Evolutionary conservation across 2,797 vertebrate genomes (phyloP).

Genomic region (Enteromius thamalakanensis): DNA sequence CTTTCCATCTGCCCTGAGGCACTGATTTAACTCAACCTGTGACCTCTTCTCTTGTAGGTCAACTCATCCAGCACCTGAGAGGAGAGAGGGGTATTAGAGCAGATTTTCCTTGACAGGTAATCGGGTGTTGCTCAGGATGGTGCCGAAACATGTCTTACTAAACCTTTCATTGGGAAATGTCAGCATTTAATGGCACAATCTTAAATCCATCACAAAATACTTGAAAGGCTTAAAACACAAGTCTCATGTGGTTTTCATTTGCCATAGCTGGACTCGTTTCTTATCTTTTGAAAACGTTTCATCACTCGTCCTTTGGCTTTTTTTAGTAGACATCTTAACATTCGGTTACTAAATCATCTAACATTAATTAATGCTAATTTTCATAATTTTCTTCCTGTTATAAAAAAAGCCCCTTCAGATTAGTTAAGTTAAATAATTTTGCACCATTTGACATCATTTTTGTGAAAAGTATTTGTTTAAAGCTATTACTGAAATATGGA

Average conservation of each 20-base stretch:
- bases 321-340: background rate
- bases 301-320: slow-evolving; percentile 6
- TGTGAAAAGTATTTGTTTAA: background rate
- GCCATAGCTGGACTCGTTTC: background rate
- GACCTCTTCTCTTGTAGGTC: slow-evolving; percentile 37
- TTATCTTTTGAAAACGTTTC: background rate
- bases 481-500: background rate
- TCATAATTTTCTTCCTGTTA: background rate
- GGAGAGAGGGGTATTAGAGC: slow-evolving; percentile 12
- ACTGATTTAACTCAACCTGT: slow-evolving; percentile 40
- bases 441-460: background rate
- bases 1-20: slow-evolving; percentile 31
- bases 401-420: background rate
- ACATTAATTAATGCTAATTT: background rate
- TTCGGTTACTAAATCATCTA: background rate
- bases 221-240: slow-evolving; percentile 6
- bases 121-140: background rate
- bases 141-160: background rate
- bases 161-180: background rate
- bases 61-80: slow-evolving; percentile 27
- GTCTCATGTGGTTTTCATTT: slow-evolving; percentile 12
- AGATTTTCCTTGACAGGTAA: slow-evolving; percentile 30
- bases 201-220: background rate
- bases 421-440: background rate
- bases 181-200: background rate